These are phyloP conservation scores for Montipora foliosa DNA, from an alignment of 64 coral and sea anemone species.

Conservation along the genomic window DNA sequence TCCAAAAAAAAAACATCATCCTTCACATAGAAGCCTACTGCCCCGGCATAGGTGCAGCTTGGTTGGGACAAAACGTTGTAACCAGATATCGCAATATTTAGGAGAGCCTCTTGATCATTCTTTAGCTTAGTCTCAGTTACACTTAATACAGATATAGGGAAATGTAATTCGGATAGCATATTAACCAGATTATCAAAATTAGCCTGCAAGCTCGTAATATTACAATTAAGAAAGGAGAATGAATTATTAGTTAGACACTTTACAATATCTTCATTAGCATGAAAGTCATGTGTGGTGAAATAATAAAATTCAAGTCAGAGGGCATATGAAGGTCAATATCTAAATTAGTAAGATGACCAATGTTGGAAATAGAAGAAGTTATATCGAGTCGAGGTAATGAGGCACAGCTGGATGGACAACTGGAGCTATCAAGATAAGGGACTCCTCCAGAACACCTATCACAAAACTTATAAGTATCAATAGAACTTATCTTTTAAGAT, in stretches of 20 bases:
- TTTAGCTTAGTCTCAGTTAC: constrained; percentile 75
- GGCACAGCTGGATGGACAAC: not conserved
- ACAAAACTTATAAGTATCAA: no score
- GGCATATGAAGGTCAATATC: no score
- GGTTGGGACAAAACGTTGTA: constrained; percentile 15
- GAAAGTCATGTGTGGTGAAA: constrained; percentile 41
- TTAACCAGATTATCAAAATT: constrained; percentile 55
- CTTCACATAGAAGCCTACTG: constrained; percentile 27
- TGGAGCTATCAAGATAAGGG: constrained; percentile 5
- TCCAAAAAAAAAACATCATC: not conserved
- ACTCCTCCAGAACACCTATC: not conserved
- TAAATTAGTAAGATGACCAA: not conserved
- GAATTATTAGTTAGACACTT: not conserved
- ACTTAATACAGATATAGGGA: constrained; percentile 15
- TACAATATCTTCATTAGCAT: constrained; percentile 6
- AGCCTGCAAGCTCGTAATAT: not conserved
- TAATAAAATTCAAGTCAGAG: constrained; percentile 26
- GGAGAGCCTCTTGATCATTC: not conserved
- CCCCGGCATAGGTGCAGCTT: constrained; percentile 31
- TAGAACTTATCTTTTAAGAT: no score
- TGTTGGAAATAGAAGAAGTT: not conserved
- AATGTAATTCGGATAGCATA: constrained; percentile 40
- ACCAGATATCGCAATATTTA: constrained; percentile 18
- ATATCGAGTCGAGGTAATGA: constrained; percentile 12
- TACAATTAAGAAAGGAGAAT: constrained; percentile 34